A percentile compares a stretch with the other conserved stretches of the same genome.
Conservation (phyloP, 1,140 invertebrate species). For the Drosophila kikkawai region DNA sequence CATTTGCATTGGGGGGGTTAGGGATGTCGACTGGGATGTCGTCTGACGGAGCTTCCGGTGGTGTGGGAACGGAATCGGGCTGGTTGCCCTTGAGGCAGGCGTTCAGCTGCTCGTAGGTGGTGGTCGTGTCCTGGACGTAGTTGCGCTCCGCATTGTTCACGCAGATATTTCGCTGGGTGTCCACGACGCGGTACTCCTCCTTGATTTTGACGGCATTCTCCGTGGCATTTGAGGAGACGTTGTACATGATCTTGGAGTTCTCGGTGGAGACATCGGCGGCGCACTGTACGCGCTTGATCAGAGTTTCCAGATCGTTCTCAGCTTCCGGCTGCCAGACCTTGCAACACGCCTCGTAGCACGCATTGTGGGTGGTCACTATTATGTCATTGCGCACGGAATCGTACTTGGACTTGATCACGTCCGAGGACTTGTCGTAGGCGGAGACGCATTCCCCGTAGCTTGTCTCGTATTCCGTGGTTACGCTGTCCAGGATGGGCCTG, state of each 20-base stretch:
- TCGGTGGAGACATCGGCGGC: constrained; percentile 9
- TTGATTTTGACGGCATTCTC: constrained; percentile 11
- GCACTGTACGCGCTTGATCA: constrained; percentile 19
- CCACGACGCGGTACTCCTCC: constrained; percentile 9
- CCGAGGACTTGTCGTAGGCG: not conserved
- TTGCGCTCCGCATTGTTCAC: constrained; percentile 25
- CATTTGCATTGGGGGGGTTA: not conserved
- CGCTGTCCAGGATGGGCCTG: constrained; percentile 23
- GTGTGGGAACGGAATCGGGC: not conserved
- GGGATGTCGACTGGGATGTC: not conserved
- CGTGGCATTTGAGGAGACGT: constrained; percentile 43
- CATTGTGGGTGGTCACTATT: not conserved
- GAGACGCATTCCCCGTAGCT: constrained; percentile 26
- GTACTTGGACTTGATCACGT: constrained; percentile 14
- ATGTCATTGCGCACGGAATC: not conserved
- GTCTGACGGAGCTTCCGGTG: not conserved
- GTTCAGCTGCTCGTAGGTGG: constrained; percentile 38
- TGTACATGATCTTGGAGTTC: constrained; percentile 48
- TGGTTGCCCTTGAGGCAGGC: constrained; percentile 25
- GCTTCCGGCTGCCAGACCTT: not conserved
- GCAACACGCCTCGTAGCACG: constrained; percentile 48
- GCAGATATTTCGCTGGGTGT: constrained; percentile 9
- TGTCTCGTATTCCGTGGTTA: constrained; percentile 12
- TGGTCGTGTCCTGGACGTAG: constrained; percentile 37
- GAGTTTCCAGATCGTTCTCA: not conserved